A percentile compares a stretch with the other conserved stretches of the same genome.
Evolutionary conservation across 2,888 invertebrate species (phyloP).

Genomic region (Andricus quercusramuli): DNA sequence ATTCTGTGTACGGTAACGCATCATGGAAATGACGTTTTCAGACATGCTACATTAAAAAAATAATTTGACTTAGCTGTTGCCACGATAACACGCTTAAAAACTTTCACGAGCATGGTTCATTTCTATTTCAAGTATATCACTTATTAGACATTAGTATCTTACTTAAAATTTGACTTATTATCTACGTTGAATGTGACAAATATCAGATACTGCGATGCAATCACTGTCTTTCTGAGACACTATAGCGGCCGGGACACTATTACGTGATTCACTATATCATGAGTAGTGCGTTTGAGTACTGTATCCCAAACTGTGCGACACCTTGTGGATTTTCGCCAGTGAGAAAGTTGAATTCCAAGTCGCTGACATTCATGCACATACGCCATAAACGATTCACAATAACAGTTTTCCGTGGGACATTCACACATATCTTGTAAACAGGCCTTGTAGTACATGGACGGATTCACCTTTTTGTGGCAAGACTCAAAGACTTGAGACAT

Average conservation of each 20-base stretch:
- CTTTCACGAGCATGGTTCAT: background rate
- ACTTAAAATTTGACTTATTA: background rate
- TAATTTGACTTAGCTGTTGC: background rate
- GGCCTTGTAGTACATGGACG: constrained; percentile 90
- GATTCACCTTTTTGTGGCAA: constrained; percentile 90
- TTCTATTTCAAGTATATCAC: background rate
- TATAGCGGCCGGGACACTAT: background rate
- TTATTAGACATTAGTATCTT: background rate
- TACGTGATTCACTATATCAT: background rate
- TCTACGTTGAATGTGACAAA: background rate
- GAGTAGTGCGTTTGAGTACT: background rate
- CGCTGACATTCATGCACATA: constrained; percentile 93
- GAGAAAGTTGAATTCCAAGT: constrained; percentile 85
- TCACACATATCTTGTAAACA: constrained; percentile 94
- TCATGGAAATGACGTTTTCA: background rate
- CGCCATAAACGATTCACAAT: constrained; percentile 94
- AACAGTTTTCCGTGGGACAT: constrained; percentile 89
- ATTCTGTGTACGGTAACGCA: background rate
- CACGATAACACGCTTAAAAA: background rate
- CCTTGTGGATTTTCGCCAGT: constrained; percentile 87
- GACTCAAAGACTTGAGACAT: constrained; percentile 84
- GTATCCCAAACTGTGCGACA: constrained; percentile 76
- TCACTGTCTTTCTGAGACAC: background rate
- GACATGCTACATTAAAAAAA: background rate
- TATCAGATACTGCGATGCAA: background rate